These are phyloP conservation scores for Ichneumoninae sp. DNA, from an alignment of 2,888 invertebrate species.

Conservation along the genomic window DNA sequence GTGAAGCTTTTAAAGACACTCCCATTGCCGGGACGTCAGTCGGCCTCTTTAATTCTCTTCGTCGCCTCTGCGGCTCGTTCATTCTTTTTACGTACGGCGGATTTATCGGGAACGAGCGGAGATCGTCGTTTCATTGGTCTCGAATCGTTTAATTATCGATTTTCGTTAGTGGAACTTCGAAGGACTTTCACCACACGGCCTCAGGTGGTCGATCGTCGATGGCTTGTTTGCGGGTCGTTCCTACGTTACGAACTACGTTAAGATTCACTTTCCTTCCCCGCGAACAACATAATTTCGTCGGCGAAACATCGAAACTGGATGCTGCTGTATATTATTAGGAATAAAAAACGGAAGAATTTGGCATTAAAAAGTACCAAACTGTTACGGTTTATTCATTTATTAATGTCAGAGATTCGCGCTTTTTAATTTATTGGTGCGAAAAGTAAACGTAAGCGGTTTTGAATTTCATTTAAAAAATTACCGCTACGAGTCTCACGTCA, in stretches of 20 bases:
- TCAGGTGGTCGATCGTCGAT: slow-evolving; percentile 29
- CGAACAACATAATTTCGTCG: neutral
- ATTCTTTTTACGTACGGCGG: neutral
- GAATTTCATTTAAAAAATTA: too few species aligned
- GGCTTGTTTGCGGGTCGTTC: neutral
- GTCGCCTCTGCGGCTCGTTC: neutral
- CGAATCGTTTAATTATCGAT: slow-evolving; percentile 40
- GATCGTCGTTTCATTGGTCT: slow-evolving; percentile 22
- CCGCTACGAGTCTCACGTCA: too few species aligned
- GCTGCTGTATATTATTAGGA: neutral
- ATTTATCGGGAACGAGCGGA: slow-evolving; percentile 30
- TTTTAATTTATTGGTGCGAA: too few species aligned
- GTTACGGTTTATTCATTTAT: neutral
- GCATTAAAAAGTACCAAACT: neutral
- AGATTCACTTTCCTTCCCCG: neutral
- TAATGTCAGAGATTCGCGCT: neutral
- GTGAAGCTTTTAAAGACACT: neutral
- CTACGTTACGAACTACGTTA: slow-evolving; percentile 27
- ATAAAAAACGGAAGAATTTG: neutral
- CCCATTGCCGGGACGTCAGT: neutral
- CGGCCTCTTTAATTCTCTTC: slow-evolving; percentile 11
- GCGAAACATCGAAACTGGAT: neutral
- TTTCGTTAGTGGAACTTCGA: slow-evolving; percentile 9
- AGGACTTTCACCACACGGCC: slow-evolving; percentile 3
- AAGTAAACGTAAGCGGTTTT: too few species aligned